Evolutionary conservation across 2,888 invertebrate species (phyloP).

Genomic region (Microplitis manilae): DNA sequence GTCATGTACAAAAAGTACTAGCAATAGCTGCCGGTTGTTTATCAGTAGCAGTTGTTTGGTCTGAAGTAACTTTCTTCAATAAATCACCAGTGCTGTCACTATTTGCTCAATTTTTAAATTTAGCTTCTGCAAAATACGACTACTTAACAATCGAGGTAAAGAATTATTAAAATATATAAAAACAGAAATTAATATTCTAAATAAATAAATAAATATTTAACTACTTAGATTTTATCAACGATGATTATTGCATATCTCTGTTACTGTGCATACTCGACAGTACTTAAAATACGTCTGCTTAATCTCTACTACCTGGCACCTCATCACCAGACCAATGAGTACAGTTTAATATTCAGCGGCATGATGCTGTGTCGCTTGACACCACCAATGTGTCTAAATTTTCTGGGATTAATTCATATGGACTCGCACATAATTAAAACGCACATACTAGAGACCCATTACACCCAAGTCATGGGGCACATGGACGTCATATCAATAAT

Average conservation of each 20-base stretch:
- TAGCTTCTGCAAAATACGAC: constrained; percentile 86
- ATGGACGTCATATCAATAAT: constrained; percentile 98
- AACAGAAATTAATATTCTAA: background rate
- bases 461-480: constrained; percentile 99
- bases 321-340: constrained; percentile 98
- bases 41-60: constrained; percentile 97
- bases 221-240: constrained; percentile 72
- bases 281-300: constrained; percentile 94
- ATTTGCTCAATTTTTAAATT: constrained; percentile 93
- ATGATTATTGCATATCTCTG: constrained; percentile 94
- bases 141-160: constrained; percentile 94
- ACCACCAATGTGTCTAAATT: constrained; percentile 98
- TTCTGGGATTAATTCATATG: constrained; percentile 97
- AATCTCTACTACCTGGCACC: constrained; percentile 98
- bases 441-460: constrained; percentile 89
- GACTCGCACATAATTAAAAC: constrained; percentile 93
- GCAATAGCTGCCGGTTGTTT: constrained; percentile 83
- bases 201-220: constrained; percentile 5
- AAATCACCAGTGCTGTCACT: constrained; percentile 93
- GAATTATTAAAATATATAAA: background rate
- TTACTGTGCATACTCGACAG: constrained; percentile 98
- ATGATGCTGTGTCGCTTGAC: constrained; percentile 98
- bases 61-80: constrained; percentile 98
- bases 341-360: constrained; percentile 98
- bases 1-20: constrained; percentile 82